phyloP scores from a whole-genome alignment of 2,888 invertebrate genomes.

The Machimus atricapillus region DNA sequence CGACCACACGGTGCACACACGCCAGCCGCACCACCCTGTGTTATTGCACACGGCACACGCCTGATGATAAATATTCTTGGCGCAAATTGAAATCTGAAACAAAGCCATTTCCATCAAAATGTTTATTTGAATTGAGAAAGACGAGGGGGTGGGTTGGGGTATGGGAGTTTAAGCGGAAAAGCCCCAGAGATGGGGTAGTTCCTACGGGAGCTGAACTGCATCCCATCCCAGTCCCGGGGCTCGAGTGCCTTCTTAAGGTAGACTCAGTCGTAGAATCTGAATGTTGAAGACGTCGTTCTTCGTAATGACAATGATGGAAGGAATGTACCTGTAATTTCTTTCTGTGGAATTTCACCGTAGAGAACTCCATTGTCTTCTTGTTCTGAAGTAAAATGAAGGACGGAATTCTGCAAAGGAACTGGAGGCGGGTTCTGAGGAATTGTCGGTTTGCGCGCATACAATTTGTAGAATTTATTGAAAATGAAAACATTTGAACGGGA shows the following conservation, averaged over 20 bases:
- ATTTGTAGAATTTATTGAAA: neutral
- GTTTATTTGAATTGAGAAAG: neutral
- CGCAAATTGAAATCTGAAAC: constrained; percentile 26
- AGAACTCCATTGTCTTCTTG: neutral
- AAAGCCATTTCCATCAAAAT: constrained; percentile 20
- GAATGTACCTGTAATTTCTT: neutral
- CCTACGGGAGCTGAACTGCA: neutral
- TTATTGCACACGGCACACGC: neutral
- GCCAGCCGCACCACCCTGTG: neutral
- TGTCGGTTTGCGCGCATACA: neutral
- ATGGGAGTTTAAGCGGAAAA: neutral
- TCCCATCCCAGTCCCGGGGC: neutral
- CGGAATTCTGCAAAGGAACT: neutral
- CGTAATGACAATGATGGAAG: neutral
- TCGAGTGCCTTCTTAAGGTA: neutral
- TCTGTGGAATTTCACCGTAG: neutral
- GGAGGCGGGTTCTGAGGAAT: neutral
- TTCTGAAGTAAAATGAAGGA: neutral
- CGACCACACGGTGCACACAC: neutral
- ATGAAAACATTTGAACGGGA: neutral
- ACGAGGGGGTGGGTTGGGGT: neutral
- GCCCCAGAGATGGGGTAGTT: neutral
- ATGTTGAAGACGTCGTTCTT: neutral
- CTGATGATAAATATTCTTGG: neutral
- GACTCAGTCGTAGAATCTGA: neutral